phyloP scores from a whole-genome alignment of 1,140 invertebrate species.

The Dinothrombium tinctorium region DNA sequence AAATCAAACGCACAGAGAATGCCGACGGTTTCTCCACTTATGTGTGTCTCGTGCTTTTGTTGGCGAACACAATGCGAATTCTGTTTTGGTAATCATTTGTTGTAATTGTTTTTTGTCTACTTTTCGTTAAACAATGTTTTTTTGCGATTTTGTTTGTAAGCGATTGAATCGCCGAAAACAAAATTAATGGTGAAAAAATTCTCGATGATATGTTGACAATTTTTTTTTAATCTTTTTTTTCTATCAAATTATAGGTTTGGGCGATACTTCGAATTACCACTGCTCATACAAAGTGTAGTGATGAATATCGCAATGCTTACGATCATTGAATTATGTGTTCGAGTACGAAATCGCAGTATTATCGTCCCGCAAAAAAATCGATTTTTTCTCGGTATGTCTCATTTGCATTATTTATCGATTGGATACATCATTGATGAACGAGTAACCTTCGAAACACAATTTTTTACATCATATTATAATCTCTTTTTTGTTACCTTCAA shows the following conservation, averaged over 20 bases:
- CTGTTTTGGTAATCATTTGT: conserved; percentile 75
- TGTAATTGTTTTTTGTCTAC: not conserved
- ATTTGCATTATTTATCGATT: no score
- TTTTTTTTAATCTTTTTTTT: conserved; percentile 4
- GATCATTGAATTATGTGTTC: conserved; percentile 82
- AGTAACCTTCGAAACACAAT: no score
- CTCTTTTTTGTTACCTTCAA: no score
- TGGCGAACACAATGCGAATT: conserved; percentile 88
- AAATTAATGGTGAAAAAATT: not conserved
- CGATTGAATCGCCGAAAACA: not conserved
- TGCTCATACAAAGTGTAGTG: conserved; percentile 84
- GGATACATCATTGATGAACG: no score
- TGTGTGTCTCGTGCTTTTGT: conserved; percentile 74
- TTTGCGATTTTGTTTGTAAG: conserved; percentile 4
- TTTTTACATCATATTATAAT: no score
- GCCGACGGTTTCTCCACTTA: conserved; percentile 82
- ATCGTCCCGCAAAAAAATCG: conserved; percentile 45
- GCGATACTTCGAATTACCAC: conserved; percentile 74
- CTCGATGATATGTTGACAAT: conserved; percentile 4
- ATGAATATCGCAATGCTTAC: conserved; percentile 91
- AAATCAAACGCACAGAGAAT: conserved; percentile 69
- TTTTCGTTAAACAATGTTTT: conserved; percentile 1
- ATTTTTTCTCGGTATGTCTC: conserved; percentile 48
- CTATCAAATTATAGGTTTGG: conserved; percentile 56
- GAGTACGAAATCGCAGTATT: conserved; percentile 55